Evolutionary conservation across 2,888 invertebrate species (phyloP), one percentile per base, ranked within the genome.

Genomic region (Masnerella sp.): DNA sequence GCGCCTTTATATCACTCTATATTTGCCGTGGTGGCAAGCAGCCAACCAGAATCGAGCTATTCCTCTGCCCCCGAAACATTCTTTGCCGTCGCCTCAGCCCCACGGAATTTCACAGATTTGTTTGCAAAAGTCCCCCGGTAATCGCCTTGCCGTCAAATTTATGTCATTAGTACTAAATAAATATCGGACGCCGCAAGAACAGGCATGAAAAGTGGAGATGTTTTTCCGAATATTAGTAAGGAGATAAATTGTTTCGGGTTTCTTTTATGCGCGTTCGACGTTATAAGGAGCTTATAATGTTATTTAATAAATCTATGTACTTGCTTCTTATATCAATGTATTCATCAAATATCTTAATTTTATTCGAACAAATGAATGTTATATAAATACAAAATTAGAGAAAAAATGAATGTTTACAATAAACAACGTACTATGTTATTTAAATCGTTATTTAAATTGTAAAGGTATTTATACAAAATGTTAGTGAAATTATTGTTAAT

Each of bases 1-100:
- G 49, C 69, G 58, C 72, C 79, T 68, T 74, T 79, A 79, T 76
- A 76, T 77, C 73, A 76, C 59, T 62, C 62, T 67, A 75, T 79
- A 79, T 78, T 79, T 78, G 76, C 73, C 75, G 62, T 40, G 56
- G 65, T 79, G 79, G 79, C 81, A 75, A 58, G 34, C 76, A 62
- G 79, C 81, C 80, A 80, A 80, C 45, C 76, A 72, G 75, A 75
- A 47, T 64, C 64, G 22, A 51, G 40, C 65, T 59, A 65, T 62
- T 56, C 62, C 72, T 51, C 49, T 43, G 25, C 25, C 42, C 36
- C 54, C 42, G 14, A 38, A 61, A 43, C 61, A 54, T 59, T 59
- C 65, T 47, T 69, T 47, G 54, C 58, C 40, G 22, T 59, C 45
- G 5, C 51, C 59, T 12, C 52, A 36, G 3, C 25, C 34, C 22